These are phyloP conservation scores for Ceryle rudis DNA, from an alignment of 2,797 vertebrate species.

Conservation along the genomic window DNA sequence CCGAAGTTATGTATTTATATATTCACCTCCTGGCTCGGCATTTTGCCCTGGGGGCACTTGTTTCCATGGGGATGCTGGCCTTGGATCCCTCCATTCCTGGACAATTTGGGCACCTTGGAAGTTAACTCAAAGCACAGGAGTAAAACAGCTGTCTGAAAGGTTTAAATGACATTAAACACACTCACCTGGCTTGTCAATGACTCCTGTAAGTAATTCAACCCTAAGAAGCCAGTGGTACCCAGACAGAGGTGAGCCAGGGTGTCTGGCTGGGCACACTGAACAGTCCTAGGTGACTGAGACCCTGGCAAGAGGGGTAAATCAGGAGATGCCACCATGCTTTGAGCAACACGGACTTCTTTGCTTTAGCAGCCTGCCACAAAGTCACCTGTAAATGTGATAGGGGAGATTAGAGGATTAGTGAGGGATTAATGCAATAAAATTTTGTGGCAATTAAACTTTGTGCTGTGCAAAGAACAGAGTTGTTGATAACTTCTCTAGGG, in stretches of 20 bases:
- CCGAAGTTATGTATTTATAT: neutral
- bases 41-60: neutral
- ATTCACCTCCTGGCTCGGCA: neutral
- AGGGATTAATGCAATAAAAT: neutral
- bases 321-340: neutral
- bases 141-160: neutral
- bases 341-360: neutral
- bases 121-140: neutral
- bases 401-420: neutral
- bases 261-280: neutral
- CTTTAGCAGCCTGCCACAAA: neutral
- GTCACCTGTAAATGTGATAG: neutral
- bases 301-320: neutral
- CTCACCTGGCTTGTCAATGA: neutral
- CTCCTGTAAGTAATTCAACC: neutral
- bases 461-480: neutral
- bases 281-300: neutral
- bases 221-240: neutral
- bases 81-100: neutral
- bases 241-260: fast-evolving
- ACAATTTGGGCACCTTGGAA: neutral
- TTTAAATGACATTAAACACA: neutral
- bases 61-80: neutral
- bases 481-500: neutral
- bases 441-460: neutral